Evolutionary conservation across 1,140 invertebrate species (phyloP).

Genomic region (roundworm (Caenorhabditis elegans)): DNA sequence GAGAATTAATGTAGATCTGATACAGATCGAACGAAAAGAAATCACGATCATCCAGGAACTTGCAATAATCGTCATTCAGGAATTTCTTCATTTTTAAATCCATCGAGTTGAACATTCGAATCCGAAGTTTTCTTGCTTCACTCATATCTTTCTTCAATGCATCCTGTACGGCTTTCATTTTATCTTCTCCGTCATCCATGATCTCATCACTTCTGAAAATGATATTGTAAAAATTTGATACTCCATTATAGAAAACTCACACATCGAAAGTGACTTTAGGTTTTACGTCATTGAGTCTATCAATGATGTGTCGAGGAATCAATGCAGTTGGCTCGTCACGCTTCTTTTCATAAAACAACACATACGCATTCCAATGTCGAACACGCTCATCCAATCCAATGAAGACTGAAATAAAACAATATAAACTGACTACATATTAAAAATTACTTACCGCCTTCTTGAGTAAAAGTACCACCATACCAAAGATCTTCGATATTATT

Average conservation of each 20-base stretch:
- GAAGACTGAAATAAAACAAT: neutral
- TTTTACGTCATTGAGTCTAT: neutral
- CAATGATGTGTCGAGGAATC: neutral
- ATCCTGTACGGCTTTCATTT: neutral
- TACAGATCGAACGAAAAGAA: neutral
- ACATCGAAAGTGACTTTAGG: conserved; percentile 16
- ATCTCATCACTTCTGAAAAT: neutral
- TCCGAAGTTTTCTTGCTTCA: neutral
- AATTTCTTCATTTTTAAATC: neutral
- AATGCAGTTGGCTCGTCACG: neutral
- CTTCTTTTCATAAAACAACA: conserved; percentile 22
- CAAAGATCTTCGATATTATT: neutral
- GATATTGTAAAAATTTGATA: no score
- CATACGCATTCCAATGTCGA: conserved; percentile 4
- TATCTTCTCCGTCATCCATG: conserved; percentile 16
- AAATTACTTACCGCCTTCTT: neutral
- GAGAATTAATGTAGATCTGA: conserved; percentile 7
- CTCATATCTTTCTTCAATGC: neutral
- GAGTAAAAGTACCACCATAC: conserved; percentile 12
- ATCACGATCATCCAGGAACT: neutral
- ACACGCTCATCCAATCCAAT: neutral
- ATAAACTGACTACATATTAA: no score
- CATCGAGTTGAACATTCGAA: neutral
- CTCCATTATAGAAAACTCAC: neutral
- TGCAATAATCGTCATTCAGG: neutral